These are phyloP conservation scores for Gymnosoma rotundatum DNA, from an alignment of 2,888 invertebrate genomes.

Conservation along the genomic window DNA sequence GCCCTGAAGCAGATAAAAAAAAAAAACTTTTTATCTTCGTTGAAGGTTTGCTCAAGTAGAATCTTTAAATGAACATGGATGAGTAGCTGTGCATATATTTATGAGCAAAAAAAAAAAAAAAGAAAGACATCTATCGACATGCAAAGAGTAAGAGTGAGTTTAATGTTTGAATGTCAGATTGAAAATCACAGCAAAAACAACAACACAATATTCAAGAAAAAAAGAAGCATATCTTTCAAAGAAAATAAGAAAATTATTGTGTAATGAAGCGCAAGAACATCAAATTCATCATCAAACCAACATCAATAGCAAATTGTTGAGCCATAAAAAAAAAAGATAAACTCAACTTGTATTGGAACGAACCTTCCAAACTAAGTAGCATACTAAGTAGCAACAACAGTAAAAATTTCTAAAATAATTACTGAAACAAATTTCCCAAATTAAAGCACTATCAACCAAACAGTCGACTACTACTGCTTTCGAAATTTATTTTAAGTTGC, in stretches of 20 bases:
- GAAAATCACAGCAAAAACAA: slow-evolving; percentile 44
- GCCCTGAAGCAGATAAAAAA: slow-evolving; percentile 3
- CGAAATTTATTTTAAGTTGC: background rate
- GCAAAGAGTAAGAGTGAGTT: slow-evolving; percentile 33
- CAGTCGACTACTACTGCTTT: background rate
- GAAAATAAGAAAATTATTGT: slow-evolving; percentile 78
- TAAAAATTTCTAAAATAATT: slow-evolving; percentile 41
- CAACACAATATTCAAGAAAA: slow-evolving; percentile 8
- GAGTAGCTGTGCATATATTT: slow-evolving; percentile 29
- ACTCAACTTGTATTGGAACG: background rate
- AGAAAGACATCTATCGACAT: background rate
- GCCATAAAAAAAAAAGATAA: slow-evolving; percentile 17
- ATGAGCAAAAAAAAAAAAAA: background rate
- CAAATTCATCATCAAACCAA: slow-evolving; percentile 68
- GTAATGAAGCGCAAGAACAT: slow-evolving; percentile 79
- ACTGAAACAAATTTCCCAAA: slow-evolving; percentile 38
- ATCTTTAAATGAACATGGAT: slow-evolving; percentile 26
- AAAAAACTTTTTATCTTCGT: slow-evolving; percentile 33
- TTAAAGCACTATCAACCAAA: background rate
- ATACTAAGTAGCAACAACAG: slow-evolving; percentile 13
- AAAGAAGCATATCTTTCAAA: slow-evolving; percentile 54
- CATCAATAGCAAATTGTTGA: slow-evolving; percentile 52
- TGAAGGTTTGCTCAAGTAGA: slow-evolving; percentile 7
- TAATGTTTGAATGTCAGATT: slow-evolving; percentile 33
- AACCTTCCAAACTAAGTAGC: background rate